These are phyloP conservation scores for Drosophila setifemur DNA, from an alignment of 1,140 invertebrate genomes.

Conservation along the genomic window DNA sequence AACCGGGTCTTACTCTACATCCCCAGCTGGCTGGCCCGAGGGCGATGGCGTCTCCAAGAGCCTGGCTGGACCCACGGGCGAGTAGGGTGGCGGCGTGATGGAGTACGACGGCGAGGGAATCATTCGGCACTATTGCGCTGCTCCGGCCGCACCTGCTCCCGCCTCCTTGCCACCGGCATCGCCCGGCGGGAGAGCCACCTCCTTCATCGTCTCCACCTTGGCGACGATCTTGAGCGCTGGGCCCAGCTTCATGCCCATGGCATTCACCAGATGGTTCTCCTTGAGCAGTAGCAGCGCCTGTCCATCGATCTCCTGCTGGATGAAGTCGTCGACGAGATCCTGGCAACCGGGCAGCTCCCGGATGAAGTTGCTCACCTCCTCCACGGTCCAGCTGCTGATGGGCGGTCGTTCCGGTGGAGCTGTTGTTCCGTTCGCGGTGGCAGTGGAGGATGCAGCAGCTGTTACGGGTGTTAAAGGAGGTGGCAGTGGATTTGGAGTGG, in stretches of 20 bases:
- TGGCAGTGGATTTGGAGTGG: background rate
- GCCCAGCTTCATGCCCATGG: slow-evolving; percentile 97
- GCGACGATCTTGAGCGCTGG: slow-evolving; percentile 97
- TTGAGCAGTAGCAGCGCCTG: slow-evolving; percentile 96
- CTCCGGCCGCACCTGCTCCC: background rate
- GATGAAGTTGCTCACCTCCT: slow-evolving; percentile 93
- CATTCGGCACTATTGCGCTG: slow-evolving; percentile 47
- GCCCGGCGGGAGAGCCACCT: slow-evolving; percentile 39
- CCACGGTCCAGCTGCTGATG: slow-evolving; percentile 84
- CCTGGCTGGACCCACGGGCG: slow-evolving; percentile 22
- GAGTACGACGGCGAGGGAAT: slow-evolving; percentile 45
- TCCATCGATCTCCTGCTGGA: slow-evolving; percentile 97
- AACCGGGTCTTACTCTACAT: too few relatives aligned
- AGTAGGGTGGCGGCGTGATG: slow-evolving; percentile 50
- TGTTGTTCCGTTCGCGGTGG: background rate
- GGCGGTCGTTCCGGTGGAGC: slow-evolving; percentile 36
- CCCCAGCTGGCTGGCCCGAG: background rate
- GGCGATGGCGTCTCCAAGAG: background rate
- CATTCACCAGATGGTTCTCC: slow-evolving; percentile 96
- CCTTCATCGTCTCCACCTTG: slow-evolving; percentile 81
- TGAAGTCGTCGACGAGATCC: slow-evolving; percentile 97
- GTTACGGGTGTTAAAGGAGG: slow-evolving; percentile 5
- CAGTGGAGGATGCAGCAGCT: background rate
- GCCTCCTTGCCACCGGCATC: slow-evolving; percentile 42
- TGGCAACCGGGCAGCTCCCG: slow-evolving; percentile 93